These are phyloP conservation scores for Dermolepida albohirtum DNA, from an alignment of 2,888 invertebrate species.

Conservation along the genomic window DNA sequence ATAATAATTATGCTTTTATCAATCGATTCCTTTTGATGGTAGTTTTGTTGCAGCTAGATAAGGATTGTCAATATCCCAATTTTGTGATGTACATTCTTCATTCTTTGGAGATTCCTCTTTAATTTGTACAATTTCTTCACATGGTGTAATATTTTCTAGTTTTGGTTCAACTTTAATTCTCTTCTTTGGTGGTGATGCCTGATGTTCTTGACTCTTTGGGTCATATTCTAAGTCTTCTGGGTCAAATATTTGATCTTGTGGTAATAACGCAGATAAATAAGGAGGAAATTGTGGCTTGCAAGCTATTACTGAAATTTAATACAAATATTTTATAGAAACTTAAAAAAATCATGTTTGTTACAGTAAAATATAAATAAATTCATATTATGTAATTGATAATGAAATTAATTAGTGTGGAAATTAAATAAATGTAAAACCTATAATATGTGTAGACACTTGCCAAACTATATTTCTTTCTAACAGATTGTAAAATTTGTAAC, in stretches of 20 bases:
- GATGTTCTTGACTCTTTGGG: slow-evolving; percentile 67
- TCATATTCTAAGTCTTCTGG: slow-evolving; percentile 86
- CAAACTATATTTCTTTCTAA: no score
- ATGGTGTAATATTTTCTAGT: slow-evolving; percentile 60
- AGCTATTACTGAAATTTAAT: slow-evolving; percentile 79
- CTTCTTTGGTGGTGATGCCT: slow-evolving; percentile 61
- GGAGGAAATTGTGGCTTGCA: slow-evolving; percentile 85
- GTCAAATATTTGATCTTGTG: slow-evolving; percentile 95
- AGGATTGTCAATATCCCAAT: slow-evolving; percentile 78
- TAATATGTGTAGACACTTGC: no score
- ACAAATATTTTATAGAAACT: not conserved
- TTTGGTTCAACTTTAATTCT: slow-evolving; percentile 53
- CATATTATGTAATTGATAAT: no score
- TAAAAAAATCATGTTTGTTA: no score
- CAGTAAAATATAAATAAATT: no score
- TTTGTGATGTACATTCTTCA: slow-evolving; percentile 65
- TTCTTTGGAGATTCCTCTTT: slow-evolving; percentile 55
- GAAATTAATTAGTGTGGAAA: no score
- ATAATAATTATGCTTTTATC: slow-evolving; percentile 6
- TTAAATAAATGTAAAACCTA: no score
- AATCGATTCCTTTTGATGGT: slow-evolving; percentile 56
- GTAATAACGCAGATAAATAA: slow-evolving; percentile 87
- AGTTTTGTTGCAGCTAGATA: slow-evolving; percentile 70
- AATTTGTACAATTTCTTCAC: slow-evolving; percentile 61
- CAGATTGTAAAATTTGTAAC: no score